A percentile compares a stretch with the other conserved stretches of the same genome.
phyloP scores from a whole-genome alignment of 2,113 vertebrate genomes.

The Pterophyllum scalare region DNA sequence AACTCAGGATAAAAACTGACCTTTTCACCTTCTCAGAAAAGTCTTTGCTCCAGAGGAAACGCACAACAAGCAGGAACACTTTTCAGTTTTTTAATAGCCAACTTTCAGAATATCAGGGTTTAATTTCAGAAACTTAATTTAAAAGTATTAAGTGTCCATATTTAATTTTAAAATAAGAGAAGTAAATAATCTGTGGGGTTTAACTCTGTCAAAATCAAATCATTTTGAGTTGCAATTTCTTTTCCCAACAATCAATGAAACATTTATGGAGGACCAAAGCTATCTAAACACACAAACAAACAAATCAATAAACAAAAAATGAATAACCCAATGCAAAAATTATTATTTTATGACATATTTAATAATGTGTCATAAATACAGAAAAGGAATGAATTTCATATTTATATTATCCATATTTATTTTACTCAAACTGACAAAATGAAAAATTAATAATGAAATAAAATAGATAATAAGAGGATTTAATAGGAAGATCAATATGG shows the following conservation, averaged over 20 bases:
- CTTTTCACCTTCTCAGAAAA: neutral
- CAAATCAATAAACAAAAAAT: neutral
- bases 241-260: neutral
- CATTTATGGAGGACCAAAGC: no score
- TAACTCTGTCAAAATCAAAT: neutral
- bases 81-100: no score
- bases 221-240: neutral
- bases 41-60: neutral
- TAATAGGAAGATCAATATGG: neutral
- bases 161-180: neutral
- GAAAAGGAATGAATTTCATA: no score
- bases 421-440: no score
- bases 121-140: no score
- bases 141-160: no score
- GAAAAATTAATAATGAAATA: neutral
- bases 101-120: neutral
- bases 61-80: no score
- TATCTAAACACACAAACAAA: neutral
- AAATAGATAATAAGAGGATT: neutral
- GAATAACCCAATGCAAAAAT: no score
- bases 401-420: no score
- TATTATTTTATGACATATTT: no score
- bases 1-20: neutral
- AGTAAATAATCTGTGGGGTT: neutral
- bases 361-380: no score